Evolutionary conservation across 2,888 invertebrate genomes (phyloP).

Genomic region (Nebria salina): DNA sequence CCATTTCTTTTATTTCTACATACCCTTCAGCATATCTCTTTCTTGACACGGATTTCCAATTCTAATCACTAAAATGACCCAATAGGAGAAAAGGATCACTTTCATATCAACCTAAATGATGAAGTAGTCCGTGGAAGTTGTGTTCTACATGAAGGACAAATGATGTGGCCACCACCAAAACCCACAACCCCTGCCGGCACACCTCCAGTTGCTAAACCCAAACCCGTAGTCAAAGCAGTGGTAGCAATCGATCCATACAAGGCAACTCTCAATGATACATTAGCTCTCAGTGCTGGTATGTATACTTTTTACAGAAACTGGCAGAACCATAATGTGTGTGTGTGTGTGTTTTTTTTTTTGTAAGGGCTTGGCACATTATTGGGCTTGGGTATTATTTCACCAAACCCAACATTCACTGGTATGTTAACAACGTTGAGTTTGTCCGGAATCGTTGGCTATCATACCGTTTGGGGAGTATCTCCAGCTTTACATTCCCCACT

Average conservation of each 20-base stretch:
- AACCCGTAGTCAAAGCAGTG: slow-evolving; percentile 58
- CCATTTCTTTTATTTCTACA: neutral
- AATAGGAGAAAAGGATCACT: slow-evolving; percentile 80
- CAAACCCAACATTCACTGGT: slow-evolving; percentile 84
- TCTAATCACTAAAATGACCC: neutral
- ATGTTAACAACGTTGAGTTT: slow-evolving; percentile 89
- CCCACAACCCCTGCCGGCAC: slow-evolving; percentile 66
- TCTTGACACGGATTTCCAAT: neutral
- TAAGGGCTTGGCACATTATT: slow-evolving; percentile 75
- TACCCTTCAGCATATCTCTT: neutral
- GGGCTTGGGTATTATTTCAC: slow-evolving; percentile 78
- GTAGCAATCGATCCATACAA: slow-evolving; percentile 73
- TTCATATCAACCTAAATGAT: slow-evolving; percentile 81
- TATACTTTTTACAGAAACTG: neutral
- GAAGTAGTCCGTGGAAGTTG: slow-evolving; percentile 88
- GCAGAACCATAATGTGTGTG: neutral
- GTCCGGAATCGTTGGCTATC: slow-evolving; percentile 83
- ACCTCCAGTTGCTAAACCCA: slow-evolving; percentile 60
- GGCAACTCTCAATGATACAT: slow-evolving; percentile 73
- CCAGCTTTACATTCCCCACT: slow-evolving; percentile 91
- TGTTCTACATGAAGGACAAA: slow-evolving; percentile 76
- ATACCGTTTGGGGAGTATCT: slow-evolving; percentile 92
- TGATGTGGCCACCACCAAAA: slow-evolving; percentile 84
- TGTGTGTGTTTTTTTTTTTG: slow-evolving; percentile 52
- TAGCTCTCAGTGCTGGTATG: slow-evolving; percentile 75